phyloP scores from a whole-genome alignment of 2,797 vertebrate species.

The Triplophysa bombifrons region DNA sequence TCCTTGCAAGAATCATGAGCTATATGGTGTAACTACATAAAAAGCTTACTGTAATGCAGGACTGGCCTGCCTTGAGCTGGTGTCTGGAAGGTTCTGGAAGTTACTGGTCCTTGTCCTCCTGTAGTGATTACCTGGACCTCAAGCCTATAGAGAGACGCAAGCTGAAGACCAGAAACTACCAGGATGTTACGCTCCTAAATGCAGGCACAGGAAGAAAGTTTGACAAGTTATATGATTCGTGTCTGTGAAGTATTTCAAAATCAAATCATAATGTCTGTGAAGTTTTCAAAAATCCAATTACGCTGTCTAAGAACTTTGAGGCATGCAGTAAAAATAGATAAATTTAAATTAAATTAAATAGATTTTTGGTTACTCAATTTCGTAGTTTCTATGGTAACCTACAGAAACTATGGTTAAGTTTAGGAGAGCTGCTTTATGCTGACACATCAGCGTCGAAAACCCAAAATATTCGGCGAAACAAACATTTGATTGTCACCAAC shows the following conservation, averaged over 20 bases:
- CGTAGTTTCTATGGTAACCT: not conserved
- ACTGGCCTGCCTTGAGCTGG: conserved; percentile 68
- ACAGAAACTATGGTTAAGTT: not conserved
- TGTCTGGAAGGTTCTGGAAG: conserved; percentile 83
- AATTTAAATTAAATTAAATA: not conserved
- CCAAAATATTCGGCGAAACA: not conserved
- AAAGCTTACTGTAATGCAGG: conserved; percentile 71
- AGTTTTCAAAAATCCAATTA: not conserved
- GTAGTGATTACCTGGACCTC: conserved; percentile 84
- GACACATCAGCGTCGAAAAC: not conserved
- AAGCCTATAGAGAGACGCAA: conserved; percentile 83
- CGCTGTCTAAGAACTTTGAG: not conserved
- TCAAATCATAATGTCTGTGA: not conserved
- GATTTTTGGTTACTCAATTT: not conserved
- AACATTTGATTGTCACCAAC: not conserved
- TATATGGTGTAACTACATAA: conserved; percentile 30
- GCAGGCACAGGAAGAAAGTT: conserved; percentile 4
- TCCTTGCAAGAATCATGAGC: not conserved
- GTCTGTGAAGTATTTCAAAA: not conserved
- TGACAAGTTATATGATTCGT: not conserved
- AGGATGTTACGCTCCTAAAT: conserved; percentile 79
- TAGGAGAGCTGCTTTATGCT: not conserved
- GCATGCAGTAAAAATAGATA: not conserved
- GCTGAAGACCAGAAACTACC: conserved; percentile 81
- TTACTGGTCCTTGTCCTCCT: conserved; percentile 84